These are phyloP conservation scores for Mobula birostris DNA, from an alignment of 2,113 vertebrate species.

Conservation along the genomic window DNA sequence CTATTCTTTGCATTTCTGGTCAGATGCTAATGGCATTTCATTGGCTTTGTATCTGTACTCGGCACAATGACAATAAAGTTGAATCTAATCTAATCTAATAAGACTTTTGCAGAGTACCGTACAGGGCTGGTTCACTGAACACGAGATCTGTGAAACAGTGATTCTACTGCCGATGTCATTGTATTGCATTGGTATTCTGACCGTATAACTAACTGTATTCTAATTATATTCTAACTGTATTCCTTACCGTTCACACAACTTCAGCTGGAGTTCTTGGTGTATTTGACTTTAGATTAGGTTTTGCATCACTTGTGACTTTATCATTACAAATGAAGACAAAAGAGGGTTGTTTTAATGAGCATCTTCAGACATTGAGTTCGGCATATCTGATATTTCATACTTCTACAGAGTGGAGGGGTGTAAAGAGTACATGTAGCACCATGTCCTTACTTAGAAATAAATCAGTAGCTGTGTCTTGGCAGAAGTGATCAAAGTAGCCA, in stretches of 20 bases:
- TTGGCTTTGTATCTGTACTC: no score
- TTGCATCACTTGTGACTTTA: background rate
- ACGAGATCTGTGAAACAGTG: no score
- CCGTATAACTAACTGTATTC: background rate
- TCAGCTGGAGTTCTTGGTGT: background rate
- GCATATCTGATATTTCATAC: background rate
- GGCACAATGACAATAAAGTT: no score
- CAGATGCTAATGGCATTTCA: no score
- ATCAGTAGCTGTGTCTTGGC: background rate
- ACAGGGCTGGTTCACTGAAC: no score
- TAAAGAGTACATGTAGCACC: background rate
- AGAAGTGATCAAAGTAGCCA: background rate
- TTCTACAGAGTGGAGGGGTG: background rate
- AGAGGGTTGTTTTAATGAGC: background rate
- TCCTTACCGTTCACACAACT: background rate
- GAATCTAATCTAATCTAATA: no score
- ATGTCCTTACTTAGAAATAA: background rate
- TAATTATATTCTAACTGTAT: no score
- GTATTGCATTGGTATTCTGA: background rate
- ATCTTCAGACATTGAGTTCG: background rate
- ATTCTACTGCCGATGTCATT: background rate
- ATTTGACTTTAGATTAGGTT: background rate
- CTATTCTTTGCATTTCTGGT: no score
- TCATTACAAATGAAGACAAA: background rate
- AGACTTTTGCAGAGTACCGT: no score